Evolutionary conservation across 2,113 vertebrate species (phyloP), one percentile per base, ranked within the genome.

Genomic region (Psittacula cyanocephala): DNA sequence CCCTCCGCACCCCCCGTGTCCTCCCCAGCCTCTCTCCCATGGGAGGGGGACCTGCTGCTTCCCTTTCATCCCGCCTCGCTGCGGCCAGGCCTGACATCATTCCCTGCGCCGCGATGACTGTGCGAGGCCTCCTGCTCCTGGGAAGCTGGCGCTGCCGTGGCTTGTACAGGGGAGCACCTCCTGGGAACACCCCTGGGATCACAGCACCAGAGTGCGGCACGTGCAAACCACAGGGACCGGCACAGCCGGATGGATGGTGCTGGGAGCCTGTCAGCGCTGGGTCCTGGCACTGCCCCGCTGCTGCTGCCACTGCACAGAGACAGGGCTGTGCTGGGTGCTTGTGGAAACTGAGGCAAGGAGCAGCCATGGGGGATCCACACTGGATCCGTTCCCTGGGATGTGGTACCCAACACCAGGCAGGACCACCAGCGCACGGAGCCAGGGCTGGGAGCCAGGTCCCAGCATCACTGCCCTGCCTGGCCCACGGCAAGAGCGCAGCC

Each of bases 281-380:
- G 59, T 55, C 25, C 49, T 0, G 4, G 49, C 41, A 8, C 53
- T 2, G 0, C 63, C 29, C 33, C 3, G 4, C 3, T 17, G 1
- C 39, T 76, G 77, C 44, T 6, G 17, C 8, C 13, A 18, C 8
- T 64, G 1, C 3, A 35, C 49, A 33, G 44, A 53, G 31, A 29
- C 16, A 7, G 18, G 6, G 65, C 71, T n/a, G 25, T 50, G 47
- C 59, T 5, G 2, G 19, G 8, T 2, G 12, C 19, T 25, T 47
- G 67, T 77, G 63, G 52, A 80, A 87, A 63, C 15, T 2, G 19
- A 81, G 85, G 59, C 43, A 69, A 60, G 39, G 35, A 90, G 55
- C 59, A 39, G 76, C 5, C 3, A 23, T 0, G 1, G 4, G 8
- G 57, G n/a, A 13, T 44, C 24, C 44, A 2, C 0, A 0, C 17